phyloP scores from a whole-genome alignment of 1,140 invertebrate species.

The Protaetia brevitarsis region DNA sequence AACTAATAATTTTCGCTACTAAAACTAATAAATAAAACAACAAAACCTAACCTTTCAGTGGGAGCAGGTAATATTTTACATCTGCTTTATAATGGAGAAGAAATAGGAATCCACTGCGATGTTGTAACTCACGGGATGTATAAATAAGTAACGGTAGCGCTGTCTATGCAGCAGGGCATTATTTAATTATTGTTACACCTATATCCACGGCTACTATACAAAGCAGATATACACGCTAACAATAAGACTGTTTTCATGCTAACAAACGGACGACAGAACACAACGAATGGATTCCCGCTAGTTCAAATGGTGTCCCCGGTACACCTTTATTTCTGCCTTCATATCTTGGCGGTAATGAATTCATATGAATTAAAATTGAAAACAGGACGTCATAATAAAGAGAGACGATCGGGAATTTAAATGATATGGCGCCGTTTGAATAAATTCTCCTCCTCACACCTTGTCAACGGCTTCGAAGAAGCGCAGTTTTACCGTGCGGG shows the following conservation, averaged over 20 bases:
- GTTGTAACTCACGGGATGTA: background rate
- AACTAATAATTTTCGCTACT: too few species aligned
- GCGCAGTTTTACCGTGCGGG: background rate
- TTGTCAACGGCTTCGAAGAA: slow-evolving; percentile 8
- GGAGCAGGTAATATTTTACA: background rate
- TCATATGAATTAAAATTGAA: slow-evolving; percentile 9
- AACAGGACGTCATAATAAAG: slow-evolving; percentile 13
- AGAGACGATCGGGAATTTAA: slow-evolving; percentile 8
- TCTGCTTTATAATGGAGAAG: background rate
- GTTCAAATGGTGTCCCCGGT: too few species aligned
- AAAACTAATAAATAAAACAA: too few species aligned
- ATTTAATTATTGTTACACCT: slow-evolving; percentile 5
- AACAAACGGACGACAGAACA: too few species aligned
- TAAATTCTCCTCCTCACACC: slow-evolving; percentile 4
- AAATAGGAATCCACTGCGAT: background rate
- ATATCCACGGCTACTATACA: background rate
- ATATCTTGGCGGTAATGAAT: slow-evolving; percentile 13
- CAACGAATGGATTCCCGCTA: too few species aligned
- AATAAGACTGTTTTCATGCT: too few species aligned
- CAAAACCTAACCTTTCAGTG: too few species aligned
- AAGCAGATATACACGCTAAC: too few species aligned
- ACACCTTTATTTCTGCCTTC: slow-evolving; percentile 4
- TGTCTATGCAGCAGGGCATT: background rate
- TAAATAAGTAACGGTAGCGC: background rate
- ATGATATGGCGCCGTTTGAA: slow-evolving; percentile 15